phyloP scores from a whole-genome alignment of 2,797 vertebrate species.

The Pangasius mekongensis region DNA sequence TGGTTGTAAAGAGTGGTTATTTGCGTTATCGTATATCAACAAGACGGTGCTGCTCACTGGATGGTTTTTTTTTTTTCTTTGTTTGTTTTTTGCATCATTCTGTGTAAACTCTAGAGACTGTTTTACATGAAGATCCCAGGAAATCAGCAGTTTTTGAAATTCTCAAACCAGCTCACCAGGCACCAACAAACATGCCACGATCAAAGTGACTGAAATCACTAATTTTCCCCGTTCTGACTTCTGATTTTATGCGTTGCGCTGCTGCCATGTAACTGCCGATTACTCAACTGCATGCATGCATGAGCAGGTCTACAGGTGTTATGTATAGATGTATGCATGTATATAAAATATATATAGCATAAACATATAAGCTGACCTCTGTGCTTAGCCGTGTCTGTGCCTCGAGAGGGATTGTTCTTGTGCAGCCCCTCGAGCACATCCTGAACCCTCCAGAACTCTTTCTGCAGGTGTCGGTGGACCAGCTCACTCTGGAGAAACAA shows the following conservation, averaged over 20 bases:
- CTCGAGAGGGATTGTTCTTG: conserved; percentile 90
- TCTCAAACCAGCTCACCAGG: background rate
- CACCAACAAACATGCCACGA: background rate
- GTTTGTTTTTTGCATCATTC: background rate
- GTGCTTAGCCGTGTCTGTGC: conserved; percentile 92
- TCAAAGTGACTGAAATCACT: background rate
- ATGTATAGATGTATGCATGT: background rate
- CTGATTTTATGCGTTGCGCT: background rate
- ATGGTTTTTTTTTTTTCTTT: background rate
- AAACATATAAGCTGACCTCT: conserved; percentile 75
- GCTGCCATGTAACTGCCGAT: background rate
- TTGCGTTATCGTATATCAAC: background rate
- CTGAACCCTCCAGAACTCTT: conserved; percentile 96
- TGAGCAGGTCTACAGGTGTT: background rate
- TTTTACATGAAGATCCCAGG: background rate
- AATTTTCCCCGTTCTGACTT: background rate
- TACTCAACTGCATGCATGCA: background rate
- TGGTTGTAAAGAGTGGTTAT: background rate
- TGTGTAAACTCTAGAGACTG: background rate
- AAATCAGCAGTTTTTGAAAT: background rate
- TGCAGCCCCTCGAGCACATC: conserved; percentile 93
- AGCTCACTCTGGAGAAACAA: conserved; percentile 81
- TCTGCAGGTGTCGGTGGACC: conserved; percentile 89
- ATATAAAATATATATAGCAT: background rate
- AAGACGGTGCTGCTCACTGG: no score